Base-by-base conservation (phyloP, 2,888 invertebrate species). In the Stomorhina lunata region DNA sequence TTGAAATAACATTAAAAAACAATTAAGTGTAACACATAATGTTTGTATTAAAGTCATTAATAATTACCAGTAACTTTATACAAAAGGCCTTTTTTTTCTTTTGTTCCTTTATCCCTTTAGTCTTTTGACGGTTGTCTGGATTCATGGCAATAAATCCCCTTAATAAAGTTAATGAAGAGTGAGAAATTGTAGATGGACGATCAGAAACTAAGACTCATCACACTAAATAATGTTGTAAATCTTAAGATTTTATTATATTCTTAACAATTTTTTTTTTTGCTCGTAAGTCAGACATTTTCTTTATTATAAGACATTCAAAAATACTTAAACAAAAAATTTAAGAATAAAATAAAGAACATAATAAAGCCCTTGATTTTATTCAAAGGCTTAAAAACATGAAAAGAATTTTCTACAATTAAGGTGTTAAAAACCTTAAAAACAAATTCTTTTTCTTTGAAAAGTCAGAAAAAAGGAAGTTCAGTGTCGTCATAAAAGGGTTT, bases 341-440 rank as follows among this genome's bases (percentile, higher is more conserved):
- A 37, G 43, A 15, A 53, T 15, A 17, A 48, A 50, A 0, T 9
- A 12, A 66, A 20, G 27, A 48, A 43, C 1, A 4, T 10, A 15
- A 29, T 1, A 34, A 55, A 77, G 12, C 25, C 45, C 29, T 48
- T 50, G 15, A 32, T 37, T 45, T 77, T 25, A 17, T 17, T 71
- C 20, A 66, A 65, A 45, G 20, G 71, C 53, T 34, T 45, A 22
- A 53, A 37, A 2, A 25, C 37, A 10, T 29, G 57, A 50, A 63
- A 65, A 48, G 20, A 37, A 78, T 20, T 45, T 43, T 50, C 37
- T 48, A 66, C 66, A 77, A 81, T 81, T 77, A 73, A 81, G 77
- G 81, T 81, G 81, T 72, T 78, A 77, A 77, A 78, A 81, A 73
- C 63, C 75, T 71, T 63, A 55, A 69, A 69, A 22, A 43, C 2